A percentile compares a stretch with the other conserved stretches of the same genome.
Conservation (phyloP, 1,140 invertebrate species). For the Bombyx mandarina region DNA sequence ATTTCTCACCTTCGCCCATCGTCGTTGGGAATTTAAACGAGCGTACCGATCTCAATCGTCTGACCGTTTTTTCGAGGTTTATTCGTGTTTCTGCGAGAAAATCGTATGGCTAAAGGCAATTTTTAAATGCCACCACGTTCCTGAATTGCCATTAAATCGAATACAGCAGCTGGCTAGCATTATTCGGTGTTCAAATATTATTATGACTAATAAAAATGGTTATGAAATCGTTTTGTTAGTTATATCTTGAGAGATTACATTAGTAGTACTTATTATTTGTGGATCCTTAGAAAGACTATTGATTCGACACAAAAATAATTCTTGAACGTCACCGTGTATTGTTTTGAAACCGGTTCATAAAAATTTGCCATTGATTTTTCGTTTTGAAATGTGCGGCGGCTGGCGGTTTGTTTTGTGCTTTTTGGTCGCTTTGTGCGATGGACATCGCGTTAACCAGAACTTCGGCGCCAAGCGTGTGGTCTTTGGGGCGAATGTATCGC, state of each 20-base stretch:
- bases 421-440: constrained; percentile 34
- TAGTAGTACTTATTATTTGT: no score
- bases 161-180: background rate
- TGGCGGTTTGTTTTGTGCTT: constrained; percentile 28
- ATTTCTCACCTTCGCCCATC: constrained; percentile 40
- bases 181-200: no score
- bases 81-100: background rate
- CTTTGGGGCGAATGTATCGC: no score
- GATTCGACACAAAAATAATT: no score
- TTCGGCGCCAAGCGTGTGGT: constrained; percentile 34
- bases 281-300: no score
- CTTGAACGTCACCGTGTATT: background rate
- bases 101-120: no score
- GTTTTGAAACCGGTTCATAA: constrained; percentile 12
- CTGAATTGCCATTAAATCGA: no score
- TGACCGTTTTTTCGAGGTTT: constrained; percentile 1
- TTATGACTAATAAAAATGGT: no score
- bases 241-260: no score
- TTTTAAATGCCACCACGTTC: no score
- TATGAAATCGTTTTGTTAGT: no score
- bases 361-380: constrained; percentile 35
- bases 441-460: constrained; percentile 50
- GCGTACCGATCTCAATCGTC: constrained; percentile 5
- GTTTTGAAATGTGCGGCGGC: constrained; percentile 15
- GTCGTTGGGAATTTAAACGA: constrained; percentile 50